Evolutionary conservation across 2,888 invertebrate genomes (phyloP), one percentile per base, ranked within the genome.

Genomic region (Sthenelais limicola): DNA sequence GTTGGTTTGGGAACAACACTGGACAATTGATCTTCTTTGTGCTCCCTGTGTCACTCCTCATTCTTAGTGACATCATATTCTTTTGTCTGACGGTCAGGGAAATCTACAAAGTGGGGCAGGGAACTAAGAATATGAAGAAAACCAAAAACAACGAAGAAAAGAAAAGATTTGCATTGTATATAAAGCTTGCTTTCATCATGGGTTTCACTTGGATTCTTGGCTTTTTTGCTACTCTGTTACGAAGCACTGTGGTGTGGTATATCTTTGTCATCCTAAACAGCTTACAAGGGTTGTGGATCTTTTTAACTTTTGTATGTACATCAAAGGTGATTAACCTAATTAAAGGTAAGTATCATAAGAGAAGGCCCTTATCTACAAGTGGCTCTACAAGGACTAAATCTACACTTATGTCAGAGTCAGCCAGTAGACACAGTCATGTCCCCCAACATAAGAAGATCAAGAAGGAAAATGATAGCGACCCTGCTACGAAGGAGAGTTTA

Each of bases 231-330:
- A 54, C 54, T 0, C 51, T 48, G 3, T 12, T 68, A 2, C 49
- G 48, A 28, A 72, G 67, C 28, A 30, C 35, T 21, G 56, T 38
- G n/a, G 51, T 68, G 21, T 72, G 72, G 72, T 72, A 72, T 47
- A 43, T 72, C 3, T 72, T 68, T 54, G 66, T 72, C 21, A 51
- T 72, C 5, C 47, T 72, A 9, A 72, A 72, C 38, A 52, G 68
- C n/a, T 38, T 68, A 21, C 72, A 72, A 43, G 72, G 72, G n/a
- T 43, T 72, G 28, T 72, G 67, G 47, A 72, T 72, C 12, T 72
- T 68, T 26, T 32, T 72, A 9, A 52, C 68, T 7, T 72, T 68
- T 28, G 43, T 68, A 3, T 68, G 68, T 28, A 68, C 35, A 7
- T 28, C 24, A 3, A 68, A 68, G 48, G 68, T 68, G 5, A n/a